A percentile compares a stretch with the other conserved stretches of the same genome.
phyloP scores from a whole-genome alignment of 2,888 invertebrate genomes.

The Drosophila picticornis region DNA sequence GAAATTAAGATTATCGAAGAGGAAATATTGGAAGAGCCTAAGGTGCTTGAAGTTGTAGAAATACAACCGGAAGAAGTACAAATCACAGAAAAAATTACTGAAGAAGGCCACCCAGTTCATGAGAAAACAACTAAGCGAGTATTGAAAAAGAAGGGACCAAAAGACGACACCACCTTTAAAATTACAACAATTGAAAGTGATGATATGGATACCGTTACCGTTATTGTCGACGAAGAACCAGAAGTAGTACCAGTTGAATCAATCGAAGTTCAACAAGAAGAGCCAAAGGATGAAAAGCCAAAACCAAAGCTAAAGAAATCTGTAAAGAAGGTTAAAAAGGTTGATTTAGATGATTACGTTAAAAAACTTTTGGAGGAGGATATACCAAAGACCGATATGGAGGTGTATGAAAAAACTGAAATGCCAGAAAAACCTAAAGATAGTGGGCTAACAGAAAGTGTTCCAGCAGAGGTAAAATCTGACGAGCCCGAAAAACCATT shows the following conservation, averaged over 20 bases:
- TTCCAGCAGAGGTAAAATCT: constrained; percentile 38
- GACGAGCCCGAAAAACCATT: constrained; percentile 22
- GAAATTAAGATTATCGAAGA: constrained; percentile 61
- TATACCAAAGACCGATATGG: constrained; percentile 83
- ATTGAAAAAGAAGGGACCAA: constrained; percentile 78
- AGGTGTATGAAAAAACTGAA: constrained; percentile 84
- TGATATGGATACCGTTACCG: constrained; percentile 75
- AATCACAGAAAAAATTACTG: constrained; percentile 72
- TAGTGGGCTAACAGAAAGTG: constrained; percentile 28
- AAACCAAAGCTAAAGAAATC: constrained; percentile 77
- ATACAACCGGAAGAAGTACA: constrained; percentile 71
- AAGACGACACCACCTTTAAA: constrained; percentile 75
- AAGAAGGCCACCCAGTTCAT: constrained; percentile 77
- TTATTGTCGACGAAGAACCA: constrained; percentile 79
- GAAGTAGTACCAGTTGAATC: constrained; percentile 38
- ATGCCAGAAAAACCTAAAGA: constrained; percentile 78
- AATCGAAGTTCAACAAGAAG: constrained; percentile 62
- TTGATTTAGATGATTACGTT: constrained; percentile 80
- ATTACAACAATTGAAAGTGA: constrained; percentile 82
- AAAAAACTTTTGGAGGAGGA: constrained; percentile 78
- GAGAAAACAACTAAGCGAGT: constrained; percentile 80
- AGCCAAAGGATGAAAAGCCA: constrained; percentile 70
- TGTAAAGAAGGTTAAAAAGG: constrained; percentile 75
- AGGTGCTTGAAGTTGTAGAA: constrained; percentile 74
- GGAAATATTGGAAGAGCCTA: constrained; percentile 52